A percentile compares a stretch with the other conserved stretches of the same genome.
phyloP scores from a whole-genome alignment of 2,888 invertebrate species.

The Drosophila anomalata region DNA sequence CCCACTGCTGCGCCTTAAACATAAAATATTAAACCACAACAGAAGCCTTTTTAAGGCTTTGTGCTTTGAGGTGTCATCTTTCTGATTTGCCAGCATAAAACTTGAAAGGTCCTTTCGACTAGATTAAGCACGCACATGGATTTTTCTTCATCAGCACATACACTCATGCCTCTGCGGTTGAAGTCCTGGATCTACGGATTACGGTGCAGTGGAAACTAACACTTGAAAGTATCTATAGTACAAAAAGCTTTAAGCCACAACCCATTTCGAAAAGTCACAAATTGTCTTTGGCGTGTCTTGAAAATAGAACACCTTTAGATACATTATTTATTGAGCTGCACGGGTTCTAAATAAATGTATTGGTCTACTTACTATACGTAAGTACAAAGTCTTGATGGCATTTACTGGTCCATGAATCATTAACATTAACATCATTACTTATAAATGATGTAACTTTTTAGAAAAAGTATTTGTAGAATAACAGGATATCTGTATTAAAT shows the following conservation, averaged over 20 bases:
- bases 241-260: background rate
- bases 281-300: background rate
- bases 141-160: conserved; percentile 21
- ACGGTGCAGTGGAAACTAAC: conserved; percentile 55
- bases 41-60: conserved; percentile 43
- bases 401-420: background rate
- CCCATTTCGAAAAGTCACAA: background rate
- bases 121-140: conserved; percentile 75
- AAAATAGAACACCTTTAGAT: background rate
- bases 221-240: conserved; percentile 46
- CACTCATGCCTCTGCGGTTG: conserved; percentile 49
- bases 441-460: too few relatives aligned
- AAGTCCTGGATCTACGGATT: conserved; percentile 46
- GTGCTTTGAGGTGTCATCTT: conserved; percentile 52
- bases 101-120: conserved; percentile 70
- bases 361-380: background rate
- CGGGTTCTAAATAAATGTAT: background rate
- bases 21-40: conserved; percentile 25
- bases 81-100: conserved; percentile 63
- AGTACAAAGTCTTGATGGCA: background rate
- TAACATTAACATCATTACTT: too few relatives aligned
- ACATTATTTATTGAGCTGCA: background rate
- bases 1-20: background rate
- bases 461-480: too few relatives aligned
- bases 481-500: background rate